These are phyloP conservation scores for Ennomos quercinarius DNA, from an alignment of 2,888 invertebrate genomes.

Conservation along the genomic window DNA sequence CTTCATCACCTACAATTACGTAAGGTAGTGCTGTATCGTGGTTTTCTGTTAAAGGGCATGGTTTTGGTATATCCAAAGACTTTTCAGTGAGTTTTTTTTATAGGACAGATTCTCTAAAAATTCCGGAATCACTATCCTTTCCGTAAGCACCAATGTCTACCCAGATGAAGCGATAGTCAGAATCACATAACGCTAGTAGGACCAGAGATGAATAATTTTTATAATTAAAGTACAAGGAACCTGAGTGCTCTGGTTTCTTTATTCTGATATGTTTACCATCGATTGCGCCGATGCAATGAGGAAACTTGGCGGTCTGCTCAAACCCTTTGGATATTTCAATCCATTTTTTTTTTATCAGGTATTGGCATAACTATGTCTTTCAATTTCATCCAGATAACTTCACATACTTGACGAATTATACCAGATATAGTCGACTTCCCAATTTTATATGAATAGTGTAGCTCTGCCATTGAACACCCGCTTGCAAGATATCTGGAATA, in stretches of 20 bases:
- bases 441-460: conserved; percentile 40
- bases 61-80: not conserved
- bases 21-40: not conserved
- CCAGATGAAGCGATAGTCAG: not conserved
- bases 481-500: conserved; percentile 25
- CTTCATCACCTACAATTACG: conserved; percentile 2
- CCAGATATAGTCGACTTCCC: conserved; percentile 39
- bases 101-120: too few species aligned
- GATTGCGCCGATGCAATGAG: not conserved
- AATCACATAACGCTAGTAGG: not conserved
- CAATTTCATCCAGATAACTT: conserved; percentile 41
- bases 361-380: conserved; percentile 15
- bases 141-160: conserved; percentile 1
- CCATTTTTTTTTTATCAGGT: not conserved
- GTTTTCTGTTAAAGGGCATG: not conserved
- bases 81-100: not conserved
- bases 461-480: conserved; percentile 40
- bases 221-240: conserved; percentile 2
- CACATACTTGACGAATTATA: conserved; percentile 41
- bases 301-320: too few species aligned
- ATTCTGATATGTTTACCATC: not conserved
- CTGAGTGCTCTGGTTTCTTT: not conserved
- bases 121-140: conserved; percentile 1
- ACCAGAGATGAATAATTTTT: not conserved
- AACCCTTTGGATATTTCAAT: conserved; percentile 30